phyloP scores from a whole-genome alignment of 30 jellyfish, hydroid and myxozoan species.

The Aurelia sp. region DNA sequence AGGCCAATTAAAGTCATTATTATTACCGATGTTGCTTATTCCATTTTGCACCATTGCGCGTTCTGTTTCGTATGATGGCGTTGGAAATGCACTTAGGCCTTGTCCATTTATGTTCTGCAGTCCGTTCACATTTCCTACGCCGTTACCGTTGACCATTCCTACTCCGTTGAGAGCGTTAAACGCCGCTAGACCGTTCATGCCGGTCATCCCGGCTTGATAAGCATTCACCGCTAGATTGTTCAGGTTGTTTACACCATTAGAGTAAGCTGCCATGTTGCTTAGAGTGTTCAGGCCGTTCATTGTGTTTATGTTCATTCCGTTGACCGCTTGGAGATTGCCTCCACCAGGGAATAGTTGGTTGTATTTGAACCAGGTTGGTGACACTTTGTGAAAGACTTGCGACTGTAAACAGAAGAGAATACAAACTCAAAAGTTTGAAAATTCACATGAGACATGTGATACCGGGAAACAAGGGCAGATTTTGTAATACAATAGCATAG shows the following conservation, averaged over 20 bases:
- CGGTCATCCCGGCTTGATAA: constrained; percentile 83
- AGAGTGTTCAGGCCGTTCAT: constrained; percentile 85
- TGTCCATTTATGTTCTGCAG: constrained; percentile 84
- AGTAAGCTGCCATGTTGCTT: constrained; percentile 87
- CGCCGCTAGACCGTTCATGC: constrained; percentile 86
- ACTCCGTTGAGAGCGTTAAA: constrained; percentile 90
- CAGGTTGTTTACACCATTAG: constrained; percentile 82
- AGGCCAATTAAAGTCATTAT: constrained; percentile 87
- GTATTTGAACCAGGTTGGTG: constrained; percentile 98
- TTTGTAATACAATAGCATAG: too few relatives aligned
- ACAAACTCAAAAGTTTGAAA: background rate
- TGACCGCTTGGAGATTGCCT: constrained; percentile 83
- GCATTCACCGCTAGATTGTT: constrained; percentile 87
- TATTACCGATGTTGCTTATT: constrained; percentile 67
- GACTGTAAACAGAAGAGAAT: constrained; percentile 30
- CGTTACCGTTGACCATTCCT: constrained; percentile 88
- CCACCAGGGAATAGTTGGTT: constrained; percentile 87
- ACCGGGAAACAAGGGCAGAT: too few relatives aligned
- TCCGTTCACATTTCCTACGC: constrained; percentile 78
- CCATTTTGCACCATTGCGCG: constrained; percentile 87
- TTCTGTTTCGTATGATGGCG: constrained; percentile 92
- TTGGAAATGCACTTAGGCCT: constrained; percentile 84
- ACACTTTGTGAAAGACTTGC: constrained; percentile 83
- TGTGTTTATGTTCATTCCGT: constrained; percentile 90
- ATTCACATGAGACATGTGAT: too few relatives aligned